phyloP scores from a whole-genome alignment of 2,888 invertebrate genomes.

The Herminia tarsipennalis region DNA sequence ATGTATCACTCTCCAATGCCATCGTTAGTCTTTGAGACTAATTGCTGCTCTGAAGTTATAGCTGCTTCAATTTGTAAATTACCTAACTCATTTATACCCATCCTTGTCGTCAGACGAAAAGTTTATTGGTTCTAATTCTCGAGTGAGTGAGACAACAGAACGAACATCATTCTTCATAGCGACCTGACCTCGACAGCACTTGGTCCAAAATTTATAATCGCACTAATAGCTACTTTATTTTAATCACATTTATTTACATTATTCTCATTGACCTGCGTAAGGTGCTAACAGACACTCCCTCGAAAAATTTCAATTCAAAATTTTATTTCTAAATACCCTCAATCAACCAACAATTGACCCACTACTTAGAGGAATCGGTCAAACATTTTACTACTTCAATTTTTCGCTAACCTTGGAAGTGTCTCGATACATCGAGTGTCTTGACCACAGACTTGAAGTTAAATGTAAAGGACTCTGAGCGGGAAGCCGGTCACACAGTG shows the following conservation, averaged over 20 bases:
- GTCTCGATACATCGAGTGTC: conserved; percentile 10
- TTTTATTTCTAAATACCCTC: conserved; percentile 44
- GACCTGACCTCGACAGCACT: conserved; percentile 75
- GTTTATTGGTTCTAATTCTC: too few species aligned
- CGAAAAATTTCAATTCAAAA: conserved; percentile 31
- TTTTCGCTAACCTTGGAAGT: conserved; percentile 31
- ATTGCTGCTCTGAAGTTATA: too few species aligned
- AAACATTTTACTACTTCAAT: conserved; percentile 37
- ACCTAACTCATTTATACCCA: too few species aligned
- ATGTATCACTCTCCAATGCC: too few species aligned
- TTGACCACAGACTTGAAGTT: conserved; percentile 9
- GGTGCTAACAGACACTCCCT: conserved; percentile 17
- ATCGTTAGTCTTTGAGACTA: too few species aligned
- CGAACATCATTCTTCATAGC: too few species aligned
- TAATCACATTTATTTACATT: conserved; percentile 52
- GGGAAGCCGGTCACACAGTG: conserved; percentile 91
- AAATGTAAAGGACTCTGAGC: conserved; percentile 67
- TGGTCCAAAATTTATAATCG: conserved; percentile 75
- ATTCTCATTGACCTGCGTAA: conserved; percentile 39
- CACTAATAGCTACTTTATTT: conserved; percentile 49
- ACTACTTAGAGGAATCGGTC: conserved; percentile 49
- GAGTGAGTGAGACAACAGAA: too few species aligned
- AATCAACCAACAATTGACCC: conserved; percentile 51
- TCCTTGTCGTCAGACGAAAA: too few species aligned
- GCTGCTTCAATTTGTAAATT: too few species aligned